phyloP scores from a whole-genome alignment of 2,888 invertebrate species.

The Clunio marinus region DNA sequence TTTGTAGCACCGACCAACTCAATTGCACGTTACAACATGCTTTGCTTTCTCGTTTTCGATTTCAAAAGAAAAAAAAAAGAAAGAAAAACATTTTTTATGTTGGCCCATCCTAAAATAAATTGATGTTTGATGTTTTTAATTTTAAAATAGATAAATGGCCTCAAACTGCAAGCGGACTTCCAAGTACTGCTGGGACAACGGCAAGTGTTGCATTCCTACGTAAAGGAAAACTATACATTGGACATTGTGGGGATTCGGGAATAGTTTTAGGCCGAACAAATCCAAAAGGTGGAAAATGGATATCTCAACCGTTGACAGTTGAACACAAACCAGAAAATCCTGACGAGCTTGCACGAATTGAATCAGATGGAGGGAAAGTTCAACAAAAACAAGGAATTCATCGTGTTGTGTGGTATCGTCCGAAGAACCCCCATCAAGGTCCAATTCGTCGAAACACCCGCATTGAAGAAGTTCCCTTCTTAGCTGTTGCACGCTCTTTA shows the following conservation, averaged over 20 bases:
- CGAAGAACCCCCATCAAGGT: constrained; percentile 64
- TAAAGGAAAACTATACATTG: constrained; percentile 89
- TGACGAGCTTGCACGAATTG: constrained; percentile 78
- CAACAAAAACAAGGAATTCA: constrained; percentile 78
- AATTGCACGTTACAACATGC: neutral
- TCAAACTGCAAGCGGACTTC: constrained; percentile 87
- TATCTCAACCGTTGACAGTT: constrained; percentile 73
- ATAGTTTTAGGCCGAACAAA: constrained; percentile 68
- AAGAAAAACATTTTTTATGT: too few species aligned
- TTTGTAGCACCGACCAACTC: neutral
- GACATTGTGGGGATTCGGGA: constrained; percentile 98
- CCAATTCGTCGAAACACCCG: constrained; percentile 85
- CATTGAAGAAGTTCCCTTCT: constrained; percentile 89
- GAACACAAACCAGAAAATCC: constrained; percentile 95
- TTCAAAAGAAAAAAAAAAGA: too few species aligned
- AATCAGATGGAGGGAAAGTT: constrained; percentile 75
- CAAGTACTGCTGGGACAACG: constrained; percentile 96
- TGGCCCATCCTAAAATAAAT: too few species aligned
- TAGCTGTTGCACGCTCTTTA: constrained; percentile 92
- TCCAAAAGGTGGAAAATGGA: constrained; percentile 65
- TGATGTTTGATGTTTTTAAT: constrained; percentile 36
- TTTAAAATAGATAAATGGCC: constrained; percentile 82
- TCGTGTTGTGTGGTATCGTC: constrained; percentile 95
- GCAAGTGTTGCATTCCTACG: constrained; percentile 94
- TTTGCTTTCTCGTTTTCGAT: constrained; percentile 4